Conservation (phyloP, 53 echinoderm and acorn worm genomes). For the Hippasteria phrygiana region DNA sequence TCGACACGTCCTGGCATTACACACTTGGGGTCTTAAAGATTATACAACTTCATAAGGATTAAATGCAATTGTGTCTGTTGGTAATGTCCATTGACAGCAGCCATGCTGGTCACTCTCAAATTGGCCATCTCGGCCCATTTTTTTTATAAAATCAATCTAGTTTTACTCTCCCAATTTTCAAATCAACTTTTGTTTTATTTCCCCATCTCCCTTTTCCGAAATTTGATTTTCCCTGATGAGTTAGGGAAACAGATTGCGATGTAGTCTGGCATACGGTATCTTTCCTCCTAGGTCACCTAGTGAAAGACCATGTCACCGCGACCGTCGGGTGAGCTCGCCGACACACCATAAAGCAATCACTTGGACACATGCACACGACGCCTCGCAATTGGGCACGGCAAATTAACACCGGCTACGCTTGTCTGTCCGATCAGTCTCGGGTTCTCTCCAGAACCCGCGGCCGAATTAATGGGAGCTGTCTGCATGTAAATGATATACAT, state of each 20-base stretch:
- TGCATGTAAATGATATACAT: slow-evolving; percentile 66
- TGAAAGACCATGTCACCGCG: background rate
- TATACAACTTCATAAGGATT: background rate
- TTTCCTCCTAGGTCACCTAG: slow-evolving; percentile 22
- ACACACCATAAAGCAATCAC: slow-evolving; percentile 52
- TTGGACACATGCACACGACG: slow-evolving; percentile 31
- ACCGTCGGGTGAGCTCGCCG: background rate
- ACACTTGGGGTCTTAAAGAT: background rate
- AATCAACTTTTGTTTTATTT: background rate
- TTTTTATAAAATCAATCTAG: too few species aligned
- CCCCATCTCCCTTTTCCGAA: background rate
- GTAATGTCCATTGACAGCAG: too few species aligned
- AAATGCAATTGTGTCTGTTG: background rate
- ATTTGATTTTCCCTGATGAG: background rate
- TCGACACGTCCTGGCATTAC: background rate
- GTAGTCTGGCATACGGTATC: background rate
- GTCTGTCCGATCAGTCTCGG: slow-evolving; percentile 52
- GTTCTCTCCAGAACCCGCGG: slow-evolving; percentile 22
- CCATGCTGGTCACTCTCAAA: background rate
- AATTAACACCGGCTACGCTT: slow-evolving; percentile 59
- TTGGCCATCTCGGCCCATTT: background rate
- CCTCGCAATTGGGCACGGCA: slow-evolving; percentile 46
- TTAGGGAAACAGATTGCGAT: slow-evolving; percentile 23
- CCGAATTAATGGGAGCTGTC: slow-evolving; percentile 61
- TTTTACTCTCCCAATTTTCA: background rate